Percentiles rank a stretch among this genome's conserved stretches.
Evolutionary conservation across 2,113 vertebrate species (phyloP).

Genomic region (Cyprinodon tularosa): DNA sequence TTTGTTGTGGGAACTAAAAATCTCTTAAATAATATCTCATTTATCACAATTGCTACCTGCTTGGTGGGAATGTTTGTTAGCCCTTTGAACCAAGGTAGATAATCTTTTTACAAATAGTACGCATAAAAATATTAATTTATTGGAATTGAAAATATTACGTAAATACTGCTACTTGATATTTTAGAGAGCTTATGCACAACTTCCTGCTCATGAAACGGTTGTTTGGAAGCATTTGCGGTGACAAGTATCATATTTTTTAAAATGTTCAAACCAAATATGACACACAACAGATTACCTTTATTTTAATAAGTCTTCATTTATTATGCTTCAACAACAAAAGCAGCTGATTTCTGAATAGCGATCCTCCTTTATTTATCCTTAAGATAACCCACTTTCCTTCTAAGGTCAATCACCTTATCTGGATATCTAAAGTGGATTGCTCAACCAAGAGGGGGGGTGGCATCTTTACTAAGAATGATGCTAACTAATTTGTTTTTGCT

Average conservation of each 20-base stretch:
- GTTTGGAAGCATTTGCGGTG: not conserved
- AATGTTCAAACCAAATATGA: not conserved
- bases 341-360: constrained; percentile 14
- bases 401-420: constrained; percentile 41
- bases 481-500: not conserved
- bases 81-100: not conserved
- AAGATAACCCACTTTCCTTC: constrained; percentile 60
- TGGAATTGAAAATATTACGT: not conserved
- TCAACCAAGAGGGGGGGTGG: constrained; percentile 14
- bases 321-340: not conserved
- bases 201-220: not conserved
- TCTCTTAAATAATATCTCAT: not conserved
- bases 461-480: not conserved
- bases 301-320: not conserved
- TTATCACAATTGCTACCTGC: not conserved
- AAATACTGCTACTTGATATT: not conserved
- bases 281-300: too few relatives aligned
- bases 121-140: not conserved
- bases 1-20: not conserved
- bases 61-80: not conserved
- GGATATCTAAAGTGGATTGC: constrained; percentile 21
- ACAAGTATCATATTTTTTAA: too few relatives aligned
- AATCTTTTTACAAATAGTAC: not conserved
- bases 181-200: not conserved
- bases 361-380: constrained; percentile 37